Base-by-base conservation (phyloP, 2,797 vertebrate species). In the Malacoraja senta region DNA sequence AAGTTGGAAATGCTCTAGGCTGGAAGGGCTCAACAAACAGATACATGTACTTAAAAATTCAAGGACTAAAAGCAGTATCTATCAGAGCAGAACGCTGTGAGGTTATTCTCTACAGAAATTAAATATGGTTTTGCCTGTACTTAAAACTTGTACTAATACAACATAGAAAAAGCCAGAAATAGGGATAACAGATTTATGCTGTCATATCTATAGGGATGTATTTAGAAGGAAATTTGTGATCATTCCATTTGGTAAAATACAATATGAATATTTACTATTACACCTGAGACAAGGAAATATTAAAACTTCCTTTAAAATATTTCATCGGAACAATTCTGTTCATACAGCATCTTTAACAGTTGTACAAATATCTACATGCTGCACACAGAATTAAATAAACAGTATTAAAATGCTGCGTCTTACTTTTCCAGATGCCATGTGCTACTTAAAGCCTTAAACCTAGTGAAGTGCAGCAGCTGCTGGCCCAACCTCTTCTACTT, bases 301-400 rank as follows among this genome's bases (percentile, higher is more conserved):
- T 92, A 92, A 92, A 92, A 92, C 90, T 92, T 92, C 90, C 90
- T 92, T 92, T 71, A 92, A 92, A 92, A 92, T 92, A 92, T 92
- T 92, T 76, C 38, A 92, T 53, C 76, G 90, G 90, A 92, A 92
- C 90, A 92, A 92, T 92, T 92, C 90, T 92, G 90, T 92, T 92
- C 90, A 76, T 92, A 92, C 90, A 92, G 90, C 90, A 92, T 92
- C 88, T 91, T 91, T 44, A 92, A 92, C 90, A 76, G 90, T 92
- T 92, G 90, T 92, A 92, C 90, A 92, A 92, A 92, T 74, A 13
- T 92, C 90, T 92, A 76, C 90, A 92, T 92, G 90, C 90, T 92
- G 90, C 72, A 76, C 38, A 92, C 90, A 92, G 90, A 92, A 92
- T 92, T 92, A 92, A 72, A 92, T 92, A 92, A 72, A 92, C 68